Conservation (phyloP, 2,797 vertebrate genomes). For the Megaceryle alcyon region DNA sequence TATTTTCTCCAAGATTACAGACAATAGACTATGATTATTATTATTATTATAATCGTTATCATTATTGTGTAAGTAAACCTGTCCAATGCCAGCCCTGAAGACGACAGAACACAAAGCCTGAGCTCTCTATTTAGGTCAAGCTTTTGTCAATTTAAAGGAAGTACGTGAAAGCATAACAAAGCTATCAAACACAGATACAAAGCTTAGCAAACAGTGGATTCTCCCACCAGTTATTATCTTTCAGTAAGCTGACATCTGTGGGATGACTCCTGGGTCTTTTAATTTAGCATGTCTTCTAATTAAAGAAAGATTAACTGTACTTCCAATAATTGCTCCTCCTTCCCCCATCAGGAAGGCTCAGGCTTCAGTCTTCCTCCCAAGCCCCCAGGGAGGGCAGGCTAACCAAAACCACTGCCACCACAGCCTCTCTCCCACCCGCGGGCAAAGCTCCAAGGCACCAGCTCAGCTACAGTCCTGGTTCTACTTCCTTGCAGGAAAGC, state of each 20-base stretch:
- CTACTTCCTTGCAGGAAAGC: not conserved
- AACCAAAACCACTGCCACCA: not conserved
- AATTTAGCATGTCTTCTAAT: constrained; percentile 67
- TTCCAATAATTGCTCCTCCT: constrained; percentile 53
- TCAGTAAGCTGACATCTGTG: constrained; percentile 34
- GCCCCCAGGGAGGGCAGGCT: not conserved
- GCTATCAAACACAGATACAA: not conserved
- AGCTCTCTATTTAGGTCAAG: constrained; percentile 57
- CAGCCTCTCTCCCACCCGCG: not conserved
- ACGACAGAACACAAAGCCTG: not conserved
- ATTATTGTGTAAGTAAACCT: not conserved
- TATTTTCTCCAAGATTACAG: not conserved
- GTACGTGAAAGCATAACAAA: constrained; percentile 13
- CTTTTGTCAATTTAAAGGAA: constrained; percentile 24
- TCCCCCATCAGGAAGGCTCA: not conserved
- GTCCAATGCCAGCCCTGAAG: not conserved
- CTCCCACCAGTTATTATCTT: constrained; percentile 46
- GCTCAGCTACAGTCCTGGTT: rapidly evolving
- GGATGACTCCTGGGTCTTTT: constrained; percentile 63
- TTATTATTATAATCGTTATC: not conserved
- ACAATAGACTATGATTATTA: not conserved
- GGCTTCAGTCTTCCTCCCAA: not conserved
- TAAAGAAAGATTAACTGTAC: constrained; percentile 69
- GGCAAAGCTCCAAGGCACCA: not conserved
- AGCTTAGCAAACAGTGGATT: constrained; percentile 46